Percentiles rank a stretch among this genome's conserved stretches.
These are phyloP conservation scores for Pterostichus madidus DNA, from an alignment of 2,888 invertebrate species.

Conservation along the genomic window DNA sequence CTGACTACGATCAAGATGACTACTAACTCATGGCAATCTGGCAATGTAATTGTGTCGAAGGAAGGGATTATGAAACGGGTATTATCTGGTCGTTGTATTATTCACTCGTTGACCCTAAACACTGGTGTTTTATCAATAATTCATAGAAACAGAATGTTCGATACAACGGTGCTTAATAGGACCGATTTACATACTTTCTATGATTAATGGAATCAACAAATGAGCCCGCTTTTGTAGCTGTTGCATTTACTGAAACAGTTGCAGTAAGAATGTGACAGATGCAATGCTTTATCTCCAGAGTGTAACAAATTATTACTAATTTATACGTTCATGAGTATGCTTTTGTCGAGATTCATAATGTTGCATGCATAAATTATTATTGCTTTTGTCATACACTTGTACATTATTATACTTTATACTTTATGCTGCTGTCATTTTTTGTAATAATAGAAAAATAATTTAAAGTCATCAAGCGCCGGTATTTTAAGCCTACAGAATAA, in stretches of 20 bases:
- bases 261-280: constrained; percentile 29
- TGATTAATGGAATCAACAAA: constrained; percentile 55
- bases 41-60: no score
- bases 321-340: background rate
- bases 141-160: constrained; percentile 41
- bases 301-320: constrained; percentile 14
- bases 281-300: constrained; percentile 3
- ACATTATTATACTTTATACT: no score
- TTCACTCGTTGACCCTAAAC: constrained; percentile 21
- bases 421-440: no score
- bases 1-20: no score
- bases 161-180: constrained; percentile 2
- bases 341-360: background rate
- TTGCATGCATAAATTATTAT: constrained; percentile 11
- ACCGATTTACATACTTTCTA: constrained; percentile 49
- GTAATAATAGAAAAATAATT: no score
- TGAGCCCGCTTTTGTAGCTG: background rate
- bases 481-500: no score
- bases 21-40: no score
- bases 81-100: constrained; percentile 11
- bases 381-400: background rate
- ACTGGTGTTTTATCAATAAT: constrained; percentile 37
- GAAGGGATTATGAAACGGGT: background rate
- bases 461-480: no score
- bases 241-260: constrained; percentile 35